Conservation (phyloP, 2,113 vertebrate species). For the Pithys albifrons region DNA sequence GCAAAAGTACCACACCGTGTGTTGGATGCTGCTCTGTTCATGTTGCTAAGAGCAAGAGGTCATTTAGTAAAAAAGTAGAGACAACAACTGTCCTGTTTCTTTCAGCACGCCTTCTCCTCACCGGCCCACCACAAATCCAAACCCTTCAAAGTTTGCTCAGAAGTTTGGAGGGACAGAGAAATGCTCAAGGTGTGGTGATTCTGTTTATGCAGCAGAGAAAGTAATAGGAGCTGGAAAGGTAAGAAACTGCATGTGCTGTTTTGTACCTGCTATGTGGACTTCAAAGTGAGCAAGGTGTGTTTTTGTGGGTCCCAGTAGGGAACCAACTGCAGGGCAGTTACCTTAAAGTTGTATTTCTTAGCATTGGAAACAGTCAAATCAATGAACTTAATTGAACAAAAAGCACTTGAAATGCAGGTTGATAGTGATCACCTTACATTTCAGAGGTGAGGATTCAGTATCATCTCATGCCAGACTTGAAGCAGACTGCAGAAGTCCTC, state of each 20-base stretch:
- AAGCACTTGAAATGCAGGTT: neutral
- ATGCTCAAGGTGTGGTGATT: conserved; percentile 89
- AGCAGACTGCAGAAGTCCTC: neutral
- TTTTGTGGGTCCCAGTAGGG: neutral
- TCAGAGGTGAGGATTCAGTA: neutral
- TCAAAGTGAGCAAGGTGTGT: neutral
- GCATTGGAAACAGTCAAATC: neutral
- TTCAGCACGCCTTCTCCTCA: conserved; percentile 76
- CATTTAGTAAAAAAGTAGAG: neutral
- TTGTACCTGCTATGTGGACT: rapidly evolving
- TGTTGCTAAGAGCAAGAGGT: neutral
- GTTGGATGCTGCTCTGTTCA: neutral
- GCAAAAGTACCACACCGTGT: neutral
- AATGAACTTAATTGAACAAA: neutral
- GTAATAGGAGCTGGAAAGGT: conserved; percentile 96
- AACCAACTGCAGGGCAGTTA: neutral
- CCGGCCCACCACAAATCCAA: conserved; percentile 87
- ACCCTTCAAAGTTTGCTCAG: conserved; percentile 93
- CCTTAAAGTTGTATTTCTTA: neutral
- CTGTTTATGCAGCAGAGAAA: conserved; percentile 94
- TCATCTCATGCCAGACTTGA: rapidly evolving
- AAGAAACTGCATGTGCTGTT: neutral
- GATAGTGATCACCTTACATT: neutral
- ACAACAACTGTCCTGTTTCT: neutral
- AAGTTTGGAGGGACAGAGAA: conserved; percentile 92